phyloP scores from a whole-genome alignment of 2,113 vertebrate genomes.

The Ciconia boyciana region DNA sequence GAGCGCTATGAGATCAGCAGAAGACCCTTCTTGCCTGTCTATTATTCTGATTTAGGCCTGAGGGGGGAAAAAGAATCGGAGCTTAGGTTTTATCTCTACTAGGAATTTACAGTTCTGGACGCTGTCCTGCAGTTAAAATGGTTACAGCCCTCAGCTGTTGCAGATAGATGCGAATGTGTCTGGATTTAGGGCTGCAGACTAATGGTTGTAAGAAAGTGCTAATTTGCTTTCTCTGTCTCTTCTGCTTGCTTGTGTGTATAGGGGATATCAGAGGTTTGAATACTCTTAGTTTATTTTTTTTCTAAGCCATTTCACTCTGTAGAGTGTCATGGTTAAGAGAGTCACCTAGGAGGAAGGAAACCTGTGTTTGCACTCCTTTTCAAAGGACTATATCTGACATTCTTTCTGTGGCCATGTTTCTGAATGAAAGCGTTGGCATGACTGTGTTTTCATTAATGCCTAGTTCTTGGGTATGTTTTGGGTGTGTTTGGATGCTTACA shows the following conservation, averaged over 20 bases:
- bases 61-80: neutral
- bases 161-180: neutral
- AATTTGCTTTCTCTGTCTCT: neutral
- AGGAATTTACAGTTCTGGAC: neutral
- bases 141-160: neutral
- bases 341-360: neutral
- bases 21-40: neutral
- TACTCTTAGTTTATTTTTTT: neutral
- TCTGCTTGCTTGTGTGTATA: neutral
- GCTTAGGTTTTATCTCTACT: neutral
- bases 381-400: rapidly evolving
- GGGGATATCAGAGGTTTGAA: neutral
- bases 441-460: neutral
- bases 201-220: neutral
- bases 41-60: neutral
- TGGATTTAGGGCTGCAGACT: neutral
- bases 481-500: neutral
- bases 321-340: neutral
- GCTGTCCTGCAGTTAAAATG: neutral
- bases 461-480: neutral
- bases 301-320: neutral
- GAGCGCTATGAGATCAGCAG: neutral
- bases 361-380: neutral
- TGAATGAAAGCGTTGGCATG: neutral
- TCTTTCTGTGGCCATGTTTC: rapidly evolving